These are phyloP conservation scores for western clawed frog (Xenopus tropicalis) DNA, from an alignment of 2,113 vertebrate genomes.

Conservation along the genomic window DNA sequence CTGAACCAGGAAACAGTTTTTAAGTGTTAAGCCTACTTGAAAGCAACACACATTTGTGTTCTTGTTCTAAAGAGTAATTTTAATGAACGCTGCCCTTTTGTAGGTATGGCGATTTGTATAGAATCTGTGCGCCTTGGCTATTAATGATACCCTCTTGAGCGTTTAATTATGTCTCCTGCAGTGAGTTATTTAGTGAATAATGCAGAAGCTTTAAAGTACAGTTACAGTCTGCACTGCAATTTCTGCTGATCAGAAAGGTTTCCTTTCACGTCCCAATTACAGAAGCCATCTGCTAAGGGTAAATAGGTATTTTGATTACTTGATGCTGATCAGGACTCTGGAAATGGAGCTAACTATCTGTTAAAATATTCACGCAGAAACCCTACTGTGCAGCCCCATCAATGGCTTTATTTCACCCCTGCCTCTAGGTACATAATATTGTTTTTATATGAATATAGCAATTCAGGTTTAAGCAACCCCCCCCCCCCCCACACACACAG, in stretches of 20 bases:
- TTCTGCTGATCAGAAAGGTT: constrained; percentile 22
- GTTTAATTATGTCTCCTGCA: constrained; percentile 36
- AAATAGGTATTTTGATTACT: constrained; percentile 1
- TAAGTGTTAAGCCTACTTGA: neutral
- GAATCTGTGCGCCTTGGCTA: neutral
- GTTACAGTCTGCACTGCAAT: constrained; percentile 23
- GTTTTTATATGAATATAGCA: no score
- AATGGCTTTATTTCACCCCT: no score
- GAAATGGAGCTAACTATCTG: neutral
- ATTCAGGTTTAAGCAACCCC: no score
- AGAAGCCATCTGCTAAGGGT: neutral
- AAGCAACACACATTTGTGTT: constrained; percentile 2
- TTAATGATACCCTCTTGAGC: constrained; percentile 31
- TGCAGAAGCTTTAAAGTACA: constrained; percentile 27
- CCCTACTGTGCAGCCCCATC: no score
- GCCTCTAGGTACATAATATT: no score
- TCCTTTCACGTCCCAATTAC: constrained; percentile 5
- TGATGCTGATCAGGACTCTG: neutral
- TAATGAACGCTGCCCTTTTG: constrained; percentile 14
- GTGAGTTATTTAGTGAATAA: constrained; percentile 25
- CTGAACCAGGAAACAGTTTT: no score
- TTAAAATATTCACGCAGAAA: no score
- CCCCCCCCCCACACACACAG: no score
- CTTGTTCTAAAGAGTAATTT: constrained; percentile 10
- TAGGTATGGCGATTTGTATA: constrained; percentile 7